phyloP scores from a whole-genome alignment of 2,113 vertebrate species.

The Circaetus cinerascens region DNA sequence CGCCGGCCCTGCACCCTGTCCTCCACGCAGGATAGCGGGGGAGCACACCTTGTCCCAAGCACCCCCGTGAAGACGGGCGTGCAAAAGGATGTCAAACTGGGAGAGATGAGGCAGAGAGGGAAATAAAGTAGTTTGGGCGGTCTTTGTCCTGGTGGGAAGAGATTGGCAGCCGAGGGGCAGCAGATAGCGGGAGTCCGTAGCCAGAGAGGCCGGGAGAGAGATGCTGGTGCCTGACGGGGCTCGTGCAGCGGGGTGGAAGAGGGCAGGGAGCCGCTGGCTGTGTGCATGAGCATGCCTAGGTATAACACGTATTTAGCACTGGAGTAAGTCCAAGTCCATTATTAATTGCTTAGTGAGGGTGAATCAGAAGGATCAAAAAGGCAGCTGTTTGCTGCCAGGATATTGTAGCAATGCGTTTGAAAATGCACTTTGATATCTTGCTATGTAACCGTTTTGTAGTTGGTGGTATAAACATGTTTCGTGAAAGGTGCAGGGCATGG shows the following conservation, averaged over 20 bases:
- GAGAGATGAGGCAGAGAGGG: not conserved
- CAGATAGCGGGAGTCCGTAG: not conserved
- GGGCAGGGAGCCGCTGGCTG: not conserved
- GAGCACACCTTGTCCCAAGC: not conserved
- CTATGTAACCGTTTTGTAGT: not conserved
- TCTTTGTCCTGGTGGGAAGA: fast-evolving
- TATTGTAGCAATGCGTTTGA: not conserved
- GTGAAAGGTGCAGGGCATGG: not conserved
- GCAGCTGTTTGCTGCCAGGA: not conserved
- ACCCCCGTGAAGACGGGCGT: not conserved
- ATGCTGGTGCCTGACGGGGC: fast-evolving
- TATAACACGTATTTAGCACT: fast-evolving
- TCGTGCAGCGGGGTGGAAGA: fast-evolving
- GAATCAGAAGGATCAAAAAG: not conserved
- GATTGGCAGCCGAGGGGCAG: not conserved
- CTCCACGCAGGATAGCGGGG: fast-evolving
- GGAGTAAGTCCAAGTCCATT: not conserved
- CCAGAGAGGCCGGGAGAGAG: not conserved
- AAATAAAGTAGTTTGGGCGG: not conserved
- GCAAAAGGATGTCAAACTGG: not conserved
- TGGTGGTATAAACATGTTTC: not conserved
- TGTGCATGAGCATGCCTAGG: fast-evolving
- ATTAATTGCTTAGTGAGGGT: not conserved
- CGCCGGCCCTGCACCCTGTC: fast-evolving
- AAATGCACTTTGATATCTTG: not conserved